Evolutionary conservation across 1,140 invertebrate genomes (phyloP).

Genomic region (Euura saliciscinereae): DNA sequence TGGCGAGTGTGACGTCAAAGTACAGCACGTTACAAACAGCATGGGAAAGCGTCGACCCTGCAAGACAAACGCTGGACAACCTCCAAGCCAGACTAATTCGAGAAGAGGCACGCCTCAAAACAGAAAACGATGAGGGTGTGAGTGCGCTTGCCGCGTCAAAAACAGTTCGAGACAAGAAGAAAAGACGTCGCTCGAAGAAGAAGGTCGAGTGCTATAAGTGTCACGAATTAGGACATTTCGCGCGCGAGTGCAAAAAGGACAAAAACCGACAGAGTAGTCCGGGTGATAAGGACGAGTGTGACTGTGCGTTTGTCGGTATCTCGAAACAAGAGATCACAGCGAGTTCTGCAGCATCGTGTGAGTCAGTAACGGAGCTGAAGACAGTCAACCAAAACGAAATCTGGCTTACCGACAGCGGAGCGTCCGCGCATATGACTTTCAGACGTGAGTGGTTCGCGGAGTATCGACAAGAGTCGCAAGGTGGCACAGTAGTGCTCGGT

Average conservation of each 20-base stretch:
- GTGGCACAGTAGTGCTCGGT: slow-evolving; percentile 8
- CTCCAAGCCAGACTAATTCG: slow-evolving; percentile 11
- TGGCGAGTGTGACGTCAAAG: slow-evolving; percentile 9
- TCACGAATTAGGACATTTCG: neutral
- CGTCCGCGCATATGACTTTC: slow-evolving; percentile 1
- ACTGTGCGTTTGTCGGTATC: neutral
- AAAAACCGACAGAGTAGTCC: neutral
- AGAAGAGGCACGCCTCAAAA: slow-evolving; percentile 9
- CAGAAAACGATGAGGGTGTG: slow-evolving; percentile 1
- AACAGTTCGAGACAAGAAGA: neutral
- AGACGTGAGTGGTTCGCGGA: neutral
- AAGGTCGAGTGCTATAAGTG: neutral
- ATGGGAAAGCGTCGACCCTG: neutral
- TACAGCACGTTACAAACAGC: slow-evolving; percentile 8
- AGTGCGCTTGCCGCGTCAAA: neutral
- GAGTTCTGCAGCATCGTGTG: neutral
- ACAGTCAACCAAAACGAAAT: slow-evolving; percentile 4
- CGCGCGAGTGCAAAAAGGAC: neutral
- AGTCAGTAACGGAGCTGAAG: neutral
- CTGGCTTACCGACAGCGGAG: slow-evolving; percentile 16
- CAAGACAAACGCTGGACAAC: slow-evolving; percentile 9
- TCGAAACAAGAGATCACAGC: neutral
- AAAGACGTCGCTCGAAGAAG: neutral
- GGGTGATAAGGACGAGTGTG: neutral
- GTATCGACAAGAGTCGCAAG: neutral